Evolutionary conservation across 2,888 invertebrate species (phyloP).

Genomic region (Sipunculus nudus): DNA sequence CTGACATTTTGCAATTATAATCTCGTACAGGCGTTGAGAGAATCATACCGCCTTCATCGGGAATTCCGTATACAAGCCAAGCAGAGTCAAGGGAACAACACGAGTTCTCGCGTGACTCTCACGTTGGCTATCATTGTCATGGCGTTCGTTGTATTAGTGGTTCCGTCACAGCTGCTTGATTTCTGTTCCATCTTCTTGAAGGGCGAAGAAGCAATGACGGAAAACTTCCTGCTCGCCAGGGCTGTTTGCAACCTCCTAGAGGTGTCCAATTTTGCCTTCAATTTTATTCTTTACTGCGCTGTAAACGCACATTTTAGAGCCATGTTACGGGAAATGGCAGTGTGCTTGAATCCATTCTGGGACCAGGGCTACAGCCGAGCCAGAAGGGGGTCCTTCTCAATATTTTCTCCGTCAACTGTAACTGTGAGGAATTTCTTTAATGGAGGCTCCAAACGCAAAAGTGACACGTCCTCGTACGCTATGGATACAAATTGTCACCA

Average conservation of each 20-base stretch:
- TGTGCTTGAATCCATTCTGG: too few species aligned
- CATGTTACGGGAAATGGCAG: slow-evolving; percentile 8
- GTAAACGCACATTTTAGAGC: slow-evolving; percentile 29
- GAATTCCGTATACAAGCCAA: slow-evolving; percentile 10
- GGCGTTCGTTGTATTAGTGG: slow-evolving; percentile 57
- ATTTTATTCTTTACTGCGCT: slow-evolving; percentile 42
- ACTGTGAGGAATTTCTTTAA: too few species aligned
- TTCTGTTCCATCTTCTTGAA: slow-evolving; percentile 40
- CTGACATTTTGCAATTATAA: slow-evolving; percentile 59
- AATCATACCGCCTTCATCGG: slow-evolving; percentile 20
- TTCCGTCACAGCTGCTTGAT: slow-evolving; percentile 59
- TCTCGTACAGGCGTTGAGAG: slow-evolving; percentile 44
- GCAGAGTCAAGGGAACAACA: not conserved
- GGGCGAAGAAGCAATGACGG: slow-evolving; percentile 10
- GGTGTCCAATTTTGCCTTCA: slow-evolving; percentile 41
- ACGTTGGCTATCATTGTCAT: slow-evolving; percentile 59
- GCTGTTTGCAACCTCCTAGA: slow-evolving; percentile 26
- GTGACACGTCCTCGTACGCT: too few species aligned
- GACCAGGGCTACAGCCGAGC: too few species aligned
- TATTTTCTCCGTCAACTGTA: too few species aligned
- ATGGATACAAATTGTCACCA: too few species aligned
- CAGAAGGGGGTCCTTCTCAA: too few species aligned
- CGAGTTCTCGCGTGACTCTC: slow-evolving; percentile 47
- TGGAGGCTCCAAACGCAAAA: too few species aligned
- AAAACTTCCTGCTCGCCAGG: slow-evolving; percentile 16